Conservation (phyloP, 2,888 invertebrate genomes). For the Taenaris catops region DNA sequence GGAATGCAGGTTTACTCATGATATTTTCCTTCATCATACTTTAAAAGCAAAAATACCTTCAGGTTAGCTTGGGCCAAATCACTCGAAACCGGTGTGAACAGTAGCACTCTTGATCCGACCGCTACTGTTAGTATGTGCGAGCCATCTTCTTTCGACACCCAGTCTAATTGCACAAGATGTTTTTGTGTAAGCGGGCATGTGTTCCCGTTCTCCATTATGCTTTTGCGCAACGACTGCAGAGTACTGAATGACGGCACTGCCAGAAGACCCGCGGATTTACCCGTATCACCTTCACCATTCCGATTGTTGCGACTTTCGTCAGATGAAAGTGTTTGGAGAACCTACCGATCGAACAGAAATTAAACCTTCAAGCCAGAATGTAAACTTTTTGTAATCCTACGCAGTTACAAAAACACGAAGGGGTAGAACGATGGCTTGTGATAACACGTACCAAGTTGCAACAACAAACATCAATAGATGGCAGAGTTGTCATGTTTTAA, state of each 20-base stretch:
- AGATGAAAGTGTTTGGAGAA: conserved; percentile 89
- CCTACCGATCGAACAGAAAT: too few species aligned
- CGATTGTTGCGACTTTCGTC: conserved; percentile 84
- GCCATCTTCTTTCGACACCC: conserved; percentile 99
- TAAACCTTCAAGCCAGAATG: too few species aligned
- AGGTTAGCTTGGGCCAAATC: conserved; percentile 97
- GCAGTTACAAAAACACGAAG: too few species aligned
- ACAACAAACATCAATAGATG: too few species aligned
- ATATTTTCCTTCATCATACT: too few species aligned
- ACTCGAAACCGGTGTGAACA: conserved; percentile 96
- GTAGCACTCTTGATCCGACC: conserved; percentile 94
- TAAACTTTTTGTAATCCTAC: too few species aligned
- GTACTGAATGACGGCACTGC: conserved; percentile 96
- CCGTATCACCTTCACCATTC: conserved; percentile 76
- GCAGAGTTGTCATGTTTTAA: too few species aligned
- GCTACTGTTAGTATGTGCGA: conserved; percentile 98
- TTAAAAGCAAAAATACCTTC: conserved; percentile 64
- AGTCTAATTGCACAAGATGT: conserved; percentile 96
- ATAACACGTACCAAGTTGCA: too few species aligned
- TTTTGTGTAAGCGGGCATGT: conserved; percentile 95
- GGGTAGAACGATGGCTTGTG: too few species aligned
- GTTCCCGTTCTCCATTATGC: conserved; percentile 95
- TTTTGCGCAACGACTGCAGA: conserved; percentile 90
- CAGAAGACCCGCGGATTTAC: conserved; percentile 82
- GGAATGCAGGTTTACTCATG: not conserved